A percentile compares a stretch with the other conserved stretches of the same genome.
Evolutionary conservation across 2,113 vertebrate genomes (phyloP).

Genomic region (Clarias gariepinus): DNA sequence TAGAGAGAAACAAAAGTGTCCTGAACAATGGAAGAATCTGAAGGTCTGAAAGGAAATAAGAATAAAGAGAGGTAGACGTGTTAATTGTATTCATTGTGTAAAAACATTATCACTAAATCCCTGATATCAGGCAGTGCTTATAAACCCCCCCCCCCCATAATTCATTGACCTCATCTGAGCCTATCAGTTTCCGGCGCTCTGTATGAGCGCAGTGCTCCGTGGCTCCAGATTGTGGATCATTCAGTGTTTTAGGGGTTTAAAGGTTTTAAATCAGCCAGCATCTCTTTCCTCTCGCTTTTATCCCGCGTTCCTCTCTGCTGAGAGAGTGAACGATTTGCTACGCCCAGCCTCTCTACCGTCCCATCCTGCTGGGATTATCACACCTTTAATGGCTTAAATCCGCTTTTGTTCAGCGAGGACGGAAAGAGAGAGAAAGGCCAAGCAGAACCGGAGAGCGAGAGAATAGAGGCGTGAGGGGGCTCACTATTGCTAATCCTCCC

Average conservation of each 20-base stretch:
- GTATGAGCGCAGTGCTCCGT: neutral
- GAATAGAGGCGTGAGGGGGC: conserved; percentile 18
- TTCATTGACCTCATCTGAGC: neutral
- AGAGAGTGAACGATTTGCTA: conserved; percentile 17
- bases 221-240: neutral
- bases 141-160: neutral
- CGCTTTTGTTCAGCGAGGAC: conserved; percentile 48
- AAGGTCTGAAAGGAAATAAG: too few relatives aligned
- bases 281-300: neutral
- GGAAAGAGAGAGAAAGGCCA: conserved; percentile 31
- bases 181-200: neutral
- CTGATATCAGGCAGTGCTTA: neutral
- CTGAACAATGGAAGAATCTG: too few relatives aligned
- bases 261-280: conserved; percentile 7
- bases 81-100: neutral
- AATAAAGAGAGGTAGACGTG: too few relatives aligned
- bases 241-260: conserved; percentile 19
- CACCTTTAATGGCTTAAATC: conserved; percentile 57
- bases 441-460: conserved; percentile 2
- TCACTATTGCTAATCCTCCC: conserved; percentile 47
- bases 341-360: conserved; percentile 18
- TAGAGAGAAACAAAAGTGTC: too few relatives aligned
- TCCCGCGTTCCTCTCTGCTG: conserved; percentile 4
- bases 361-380: conserved; percentile 50
- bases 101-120: neutral